A percentile compares a stretch with the other conserved stretches of the same genome.
Evolutionary conservation across 2,888 invertebrate genomes (phyloP).

Genomic region (Odontomyia ornata): DNA sequence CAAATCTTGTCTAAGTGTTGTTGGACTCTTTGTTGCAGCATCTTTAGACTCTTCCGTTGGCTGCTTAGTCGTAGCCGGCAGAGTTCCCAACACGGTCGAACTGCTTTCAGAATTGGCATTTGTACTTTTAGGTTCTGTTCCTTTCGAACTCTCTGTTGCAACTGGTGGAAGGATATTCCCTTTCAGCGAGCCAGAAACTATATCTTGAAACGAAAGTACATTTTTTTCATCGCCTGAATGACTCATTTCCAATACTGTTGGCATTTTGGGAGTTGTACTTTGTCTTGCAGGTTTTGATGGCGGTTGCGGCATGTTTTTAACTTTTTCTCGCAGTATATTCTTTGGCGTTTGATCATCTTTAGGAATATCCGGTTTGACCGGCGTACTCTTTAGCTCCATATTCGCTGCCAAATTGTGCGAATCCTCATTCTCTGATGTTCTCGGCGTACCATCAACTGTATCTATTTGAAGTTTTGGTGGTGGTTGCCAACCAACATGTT

Average conservation of each 20-base stretch:
- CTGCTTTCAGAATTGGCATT: not conserved
- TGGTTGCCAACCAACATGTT: slow-evolving; percentile 58
- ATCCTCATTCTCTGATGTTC: slow-evolving; percentile 45
- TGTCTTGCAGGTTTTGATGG: slow-evolving; percentile 18
- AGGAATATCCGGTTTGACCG: slow-evolving; percentile 54
- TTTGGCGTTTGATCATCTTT: slow-evolving; percentile 26
- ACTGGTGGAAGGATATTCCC: not conserved
- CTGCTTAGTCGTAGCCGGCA: not conserved
- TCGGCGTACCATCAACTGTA: slow-evolving; percentile 58
- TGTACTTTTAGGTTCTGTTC: not conserved
- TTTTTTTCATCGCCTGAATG: slow-evolving; percentile 42
- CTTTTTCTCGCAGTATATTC: slow-evolving; percentile 26
- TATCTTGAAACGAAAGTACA: not conserved
- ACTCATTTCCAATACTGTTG: slow-evolving; percentile 17
- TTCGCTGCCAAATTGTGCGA: slow-evolving; percentile 59
- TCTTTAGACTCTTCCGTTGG: no score
- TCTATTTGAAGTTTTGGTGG: slow-evolving; percentile 59
- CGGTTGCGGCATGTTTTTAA: slow-evolving; percentile 20
- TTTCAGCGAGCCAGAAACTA: not conserved
- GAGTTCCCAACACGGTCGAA: not conserved
- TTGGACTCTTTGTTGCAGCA: no score
- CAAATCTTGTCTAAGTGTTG: no score
- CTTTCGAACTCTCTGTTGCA: not conserved
- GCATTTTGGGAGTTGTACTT: slow-evolving; percentile 1
- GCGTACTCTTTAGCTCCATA: slow-evolving; percentile 59